Percentiles rank a stretch among this genome's conserved stretches.
These are phyloP conservation scores for Bergia puertoricense DNA, from an alignment of 92 coral and sea anemone genomes.

Conservation along the genomic window DNA sequence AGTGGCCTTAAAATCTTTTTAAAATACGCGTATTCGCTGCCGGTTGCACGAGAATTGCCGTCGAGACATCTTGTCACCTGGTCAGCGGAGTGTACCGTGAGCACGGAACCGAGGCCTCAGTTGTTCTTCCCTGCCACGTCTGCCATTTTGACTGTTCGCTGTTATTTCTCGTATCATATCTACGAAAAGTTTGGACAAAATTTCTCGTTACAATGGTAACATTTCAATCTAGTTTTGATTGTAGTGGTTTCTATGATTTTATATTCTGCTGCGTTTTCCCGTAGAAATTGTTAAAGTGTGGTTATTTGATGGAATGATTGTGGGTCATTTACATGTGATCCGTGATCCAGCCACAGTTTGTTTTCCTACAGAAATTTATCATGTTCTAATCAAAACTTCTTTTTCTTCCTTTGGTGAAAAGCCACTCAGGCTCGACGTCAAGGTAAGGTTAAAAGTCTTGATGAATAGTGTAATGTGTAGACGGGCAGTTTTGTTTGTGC, in stretches of 20 bases:
- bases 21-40: too few relatives aligned
- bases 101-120: slow-evolving; percentile 48
- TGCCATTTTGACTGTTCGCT: slow-evolving; percentile 78
- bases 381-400: slow-evolving; percentile 11
- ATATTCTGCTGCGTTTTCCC: background rate
- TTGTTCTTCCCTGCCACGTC: slow-evolving; percentile 76
- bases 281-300: background rate
- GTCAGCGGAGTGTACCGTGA: slow-evolving; percentile 43
- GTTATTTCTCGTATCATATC: background rate
- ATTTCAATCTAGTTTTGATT: background rate
- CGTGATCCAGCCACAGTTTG: background rate
- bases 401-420: slow-evolving; percentile 39
- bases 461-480: background rate
- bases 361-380: too few relatives aligned
- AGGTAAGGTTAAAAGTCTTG: slow-evolving; percentile 48
- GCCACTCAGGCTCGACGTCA: slow-evolving; percentile 88
- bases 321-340: background rate
- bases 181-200: slow-evolving; percentile 30
- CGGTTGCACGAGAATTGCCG: too few relatives aligned
- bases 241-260: background rate
- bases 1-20: too few relatives aligned
- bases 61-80: background rate
- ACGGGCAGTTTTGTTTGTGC: background rate
- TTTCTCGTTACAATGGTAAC: slow-evolving; percentile 67
- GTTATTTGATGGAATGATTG: background rate